These are phyloP conservation scores for Micronycteris hirsuta DNA, from an alignment of 2,113 vertebrate species.

Conservation along the genomic window DNA sequence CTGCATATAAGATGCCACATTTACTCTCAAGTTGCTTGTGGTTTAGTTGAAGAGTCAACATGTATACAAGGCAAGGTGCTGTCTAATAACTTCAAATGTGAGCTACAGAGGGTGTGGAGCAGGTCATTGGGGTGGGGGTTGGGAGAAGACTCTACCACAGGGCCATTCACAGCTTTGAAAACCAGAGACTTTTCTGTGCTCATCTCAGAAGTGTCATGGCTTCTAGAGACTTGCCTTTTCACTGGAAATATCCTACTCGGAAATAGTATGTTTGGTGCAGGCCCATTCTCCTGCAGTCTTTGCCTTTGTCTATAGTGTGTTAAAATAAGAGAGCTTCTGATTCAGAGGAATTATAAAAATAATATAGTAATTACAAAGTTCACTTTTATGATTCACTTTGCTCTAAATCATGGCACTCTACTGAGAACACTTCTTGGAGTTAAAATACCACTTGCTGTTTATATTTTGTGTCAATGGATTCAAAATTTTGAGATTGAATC, in stretches of 20 bases:
- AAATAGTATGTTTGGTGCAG: conserved; percentile 31
- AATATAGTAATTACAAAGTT: conserved; percentile 69
- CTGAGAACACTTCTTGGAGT: conserved; percentile 6
- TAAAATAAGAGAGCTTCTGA: conserved; percentile 67
- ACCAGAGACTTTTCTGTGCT: background rate
- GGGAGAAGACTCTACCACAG: background rate
- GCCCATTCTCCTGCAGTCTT: conserved; percentile 25
- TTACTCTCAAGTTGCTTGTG: background rate
- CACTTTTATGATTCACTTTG: conserved; percentile 43
- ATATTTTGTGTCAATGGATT: conserved; percentile 43
- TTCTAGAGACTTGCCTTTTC: conserved; percentile 45
- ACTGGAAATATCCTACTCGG: conserved; percentile 50
- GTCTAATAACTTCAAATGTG: background rate
- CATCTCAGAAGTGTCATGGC: background rate
- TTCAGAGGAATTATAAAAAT: conserved; percentile 70
- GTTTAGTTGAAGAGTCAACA: background rate
- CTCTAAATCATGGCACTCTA: conserved; percentile 41
- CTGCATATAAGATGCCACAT: background rate
- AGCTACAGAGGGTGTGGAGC: background rate
- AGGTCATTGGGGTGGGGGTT: background rate
- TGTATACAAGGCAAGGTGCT: background rate
- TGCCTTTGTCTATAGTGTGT: conserved; percentile 58
- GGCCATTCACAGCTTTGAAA: background rate
- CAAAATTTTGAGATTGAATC: conserved; percentile 58
- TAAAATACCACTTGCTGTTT: conserved; percentile 64